These are phyloP conservation scores for Taeniopygia guttata DNA, from an alignment of 2,797 vertebrate genomes.

Conservation along the genomic window DNA sequence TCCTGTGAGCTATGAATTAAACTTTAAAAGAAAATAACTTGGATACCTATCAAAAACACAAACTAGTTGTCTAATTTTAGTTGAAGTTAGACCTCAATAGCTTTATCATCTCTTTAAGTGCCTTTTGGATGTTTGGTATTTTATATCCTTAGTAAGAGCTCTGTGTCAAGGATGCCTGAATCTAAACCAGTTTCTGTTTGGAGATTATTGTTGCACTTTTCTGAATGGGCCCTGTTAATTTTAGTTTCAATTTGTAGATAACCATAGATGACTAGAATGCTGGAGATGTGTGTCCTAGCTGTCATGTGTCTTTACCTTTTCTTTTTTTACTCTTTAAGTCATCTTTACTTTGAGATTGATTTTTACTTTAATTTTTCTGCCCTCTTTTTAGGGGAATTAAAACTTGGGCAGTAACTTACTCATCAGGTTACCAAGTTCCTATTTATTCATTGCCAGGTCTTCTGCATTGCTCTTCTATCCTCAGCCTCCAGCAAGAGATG, in stretches of 20 bases:
- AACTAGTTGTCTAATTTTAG: background rate
- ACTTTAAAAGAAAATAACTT: background rate
- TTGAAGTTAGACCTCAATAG: background rate
- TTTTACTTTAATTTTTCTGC: background rate
- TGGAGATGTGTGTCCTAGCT: background rate
- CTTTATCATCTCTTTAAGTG: background rate
- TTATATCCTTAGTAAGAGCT: background rate
- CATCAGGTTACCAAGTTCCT: background rate
- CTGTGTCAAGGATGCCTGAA: background rate
- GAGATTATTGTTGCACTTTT: background rate
- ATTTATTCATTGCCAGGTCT: background rate
- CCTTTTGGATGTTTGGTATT: background rate
- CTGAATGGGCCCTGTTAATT: background rate
- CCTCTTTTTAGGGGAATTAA: background rate
- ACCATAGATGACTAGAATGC: background rate
- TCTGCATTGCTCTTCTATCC: background rate
- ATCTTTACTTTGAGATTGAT: background rate
- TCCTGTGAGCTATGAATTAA: background rate
- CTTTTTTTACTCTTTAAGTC: background rate
- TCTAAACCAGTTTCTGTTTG: background rate
- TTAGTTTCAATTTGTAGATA: background rate
- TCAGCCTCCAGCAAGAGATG: background rate
- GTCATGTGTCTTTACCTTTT: background rate
- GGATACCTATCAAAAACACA: background rate
- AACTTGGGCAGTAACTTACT: background rate